A percentile compares a stretch with the other conserved stretches of the same genome.
Conservation (phyloP, 92 coral and sea anemone genomes). For the Pocillopora meandrina region DNA sequence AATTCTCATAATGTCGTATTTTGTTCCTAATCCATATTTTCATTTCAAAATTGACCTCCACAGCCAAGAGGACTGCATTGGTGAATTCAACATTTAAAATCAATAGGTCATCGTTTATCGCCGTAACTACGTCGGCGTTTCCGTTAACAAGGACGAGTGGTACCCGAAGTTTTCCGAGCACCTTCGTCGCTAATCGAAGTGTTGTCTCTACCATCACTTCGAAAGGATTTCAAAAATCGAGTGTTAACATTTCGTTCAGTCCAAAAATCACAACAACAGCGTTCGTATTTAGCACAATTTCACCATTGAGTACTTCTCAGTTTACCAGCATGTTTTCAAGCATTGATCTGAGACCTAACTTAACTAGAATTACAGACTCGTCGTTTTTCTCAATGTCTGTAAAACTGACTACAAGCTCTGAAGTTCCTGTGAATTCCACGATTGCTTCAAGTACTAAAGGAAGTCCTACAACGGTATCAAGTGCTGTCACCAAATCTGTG, state of each 20-base stretch:
- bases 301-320: neutral
- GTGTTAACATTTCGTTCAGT: neutral
- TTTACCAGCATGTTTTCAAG: neutral
- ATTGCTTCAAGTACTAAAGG: conserved; percentile 3
- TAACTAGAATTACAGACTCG: neutral
- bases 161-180: conserved; percentile 10
- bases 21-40: conserved; percentile 6
- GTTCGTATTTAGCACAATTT: neutral
- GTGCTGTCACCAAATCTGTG: neutral
- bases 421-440: conserved; percentile 14
- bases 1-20: neutral
- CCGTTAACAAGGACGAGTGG: conserved; percentile 19
- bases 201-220: conserved; percentile 4
- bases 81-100: conserved; percentile 28
- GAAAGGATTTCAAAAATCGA: conserved; percentile 8
- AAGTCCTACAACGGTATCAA: neutral
- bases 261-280: neutral
- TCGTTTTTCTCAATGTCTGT: neutral
- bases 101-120: conserved; percentile 5
- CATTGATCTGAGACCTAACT: neutral
- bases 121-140: conserved; percentile 17
- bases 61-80: conserved; percentile 51
- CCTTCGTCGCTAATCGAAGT: conserved; percentile 16
- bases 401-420: neutral
- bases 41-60: conserved; percentile 49